phyloP scores from a whole-genome alignment of 53 echinoderm and acorn worm genomes.

The Actinopyga echinites region DNA sequence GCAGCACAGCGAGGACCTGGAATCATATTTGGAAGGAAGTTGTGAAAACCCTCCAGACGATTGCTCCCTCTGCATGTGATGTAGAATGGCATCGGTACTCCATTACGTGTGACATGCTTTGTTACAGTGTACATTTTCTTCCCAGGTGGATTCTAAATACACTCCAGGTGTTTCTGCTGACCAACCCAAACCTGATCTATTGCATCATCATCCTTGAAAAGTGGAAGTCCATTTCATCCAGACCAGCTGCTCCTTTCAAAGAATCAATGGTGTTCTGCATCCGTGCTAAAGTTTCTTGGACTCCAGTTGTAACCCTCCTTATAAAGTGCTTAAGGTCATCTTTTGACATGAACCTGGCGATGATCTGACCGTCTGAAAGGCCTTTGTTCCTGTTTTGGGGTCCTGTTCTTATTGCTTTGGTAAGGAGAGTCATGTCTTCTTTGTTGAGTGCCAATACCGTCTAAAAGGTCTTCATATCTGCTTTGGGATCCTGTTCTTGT shows the following conservation, averaged over 20 bases:
- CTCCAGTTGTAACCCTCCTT: conserved; percentile 43
- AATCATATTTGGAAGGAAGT: conserved; percentile 48
- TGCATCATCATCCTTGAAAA: conserved; percentile 45
- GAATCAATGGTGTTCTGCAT: conserved; percentile 32
- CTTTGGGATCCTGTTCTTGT: conserved; percentile 26
- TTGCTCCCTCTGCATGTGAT: conserved; percentile 39
- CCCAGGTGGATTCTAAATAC: conserved; percentile 52
- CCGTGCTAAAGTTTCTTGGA: conserved; percentile 42
- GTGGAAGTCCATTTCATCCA: conserved; percentile 44
- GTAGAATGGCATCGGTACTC: conserved; percentile 46
- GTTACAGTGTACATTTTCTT: conserved; percentile 54
- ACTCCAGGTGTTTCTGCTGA: conserved; percentile 61
- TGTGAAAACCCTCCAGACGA: conserved; percentile 58
- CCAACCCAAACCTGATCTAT: conserved; percentile 55
- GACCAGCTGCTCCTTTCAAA: conserved; percentile 44
- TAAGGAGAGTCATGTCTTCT: conserved; percentile 23
- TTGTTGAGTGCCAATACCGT: conserved; percentile 48
- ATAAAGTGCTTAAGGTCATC: conserved; percentile 26
- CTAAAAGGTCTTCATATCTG: conserved; percentile 25
- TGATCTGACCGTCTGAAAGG: conserved; percentile 34
- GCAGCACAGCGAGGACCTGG: conserved; percentile 26
- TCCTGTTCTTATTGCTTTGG: conserved; percentile 44
- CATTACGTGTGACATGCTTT: conserved; percentile 35
- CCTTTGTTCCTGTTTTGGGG: neutral
- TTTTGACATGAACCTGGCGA: neutral